Conservation (phyloP, 2,797 vertebrate species). For the Adelosebastes latens region DNA sequence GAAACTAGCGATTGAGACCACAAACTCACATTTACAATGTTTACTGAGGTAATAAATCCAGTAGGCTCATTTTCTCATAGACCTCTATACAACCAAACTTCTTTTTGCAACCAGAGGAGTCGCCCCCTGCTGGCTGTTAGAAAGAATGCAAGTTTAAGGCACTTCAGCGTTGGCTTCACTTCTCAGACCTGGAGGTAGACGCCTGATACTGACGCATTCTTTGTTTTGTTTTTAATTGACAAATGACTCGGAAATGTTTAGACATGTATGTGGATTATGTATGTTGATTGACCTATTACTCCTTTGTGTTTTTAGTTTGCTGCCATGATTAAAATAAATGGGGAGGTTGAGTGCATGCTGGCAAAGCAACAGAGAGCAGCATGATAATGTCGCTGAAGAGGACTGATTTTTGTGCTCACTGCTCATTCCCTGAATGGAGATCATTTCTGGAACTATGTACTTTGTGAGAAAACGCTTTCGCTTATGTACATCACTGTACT, state of each 20-base stretch:
- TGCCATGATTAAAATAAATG: slow-evolving; percentile 52
- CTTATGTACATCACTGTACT: slow-evolving; percentile 53
- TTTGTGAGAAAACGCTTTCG: slow-evolving; percentile 52
- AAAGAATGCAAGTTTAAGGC: not conserved
- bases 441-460: slow-evolving; percentile 63
- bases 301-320: slow-evolving; percentile 26
- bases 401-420: slow-evolving; percentile 65
- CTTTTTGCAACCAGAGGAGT: too few relatives aligned
- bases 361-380: slow-evolving; percentile 49
- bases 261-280: slow-evolving; percentile 28
- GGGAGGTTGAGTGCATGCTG: slow-evolving; percentile 27
- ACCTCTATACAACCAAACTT: too few relatives aligned
- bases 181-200: not conserved
- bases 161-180: not conserved
- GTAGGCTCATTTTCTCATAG: too few relatives aligned
- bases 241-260: slow-evolving; percentile 43
- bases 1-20: too few relatives aligned
- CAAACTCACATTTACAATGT: too few relatives aligned
- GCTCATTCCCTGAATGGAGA: slow-evolving; percentile 74
- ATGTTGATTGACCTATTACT: slow-evolving; percentile 4
- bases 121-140: not conserved
- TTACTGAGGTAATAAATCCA: too few relatives aligned
- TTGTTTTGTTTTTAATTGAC: slow-evolving; percentile 54
- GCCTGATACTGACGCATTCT: not conserved
- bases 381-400: slow-evolving; percentile 64